phyloP scores from a whole-genome alignment of 2,888 invertebrate genomes.

The Drosophila kuntzei region DNA sequence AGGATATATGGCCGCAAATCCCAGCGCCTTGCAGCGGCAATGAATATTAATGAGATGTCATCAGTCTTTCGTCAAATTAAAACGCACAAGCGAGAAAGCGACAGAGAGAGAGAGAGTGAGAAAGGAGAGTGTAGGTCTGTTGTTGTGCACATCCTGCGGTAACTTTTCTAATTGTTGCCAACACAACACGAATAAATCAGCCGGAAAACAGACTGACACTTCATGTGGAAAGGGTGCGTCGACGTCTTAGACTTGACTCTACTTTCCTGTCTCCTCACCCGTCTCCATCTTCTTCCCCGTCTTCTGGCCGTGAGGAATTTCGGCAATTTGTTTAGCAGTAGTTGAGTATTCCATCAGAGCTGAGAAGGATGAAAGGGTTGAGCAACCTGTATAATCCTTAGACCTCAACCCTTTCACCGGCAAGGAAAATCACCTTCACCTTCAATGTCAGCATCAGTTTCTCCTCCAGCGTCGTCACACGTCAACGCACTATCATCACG shows the following conservation, averaged over 20 bases:
- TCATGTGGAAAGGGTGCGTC: constrained; percentile 42
- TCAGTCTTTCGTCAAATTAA: constrained; percentile 85
- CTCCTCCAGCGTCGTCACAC: constrained; percentile 61
- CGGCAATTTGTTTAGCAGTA: constrained; percentile 72
- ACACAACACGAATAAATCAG: constrained; percentile 84
- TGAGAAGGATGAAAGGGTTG: not conserved
- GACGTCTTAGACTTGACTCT: constrained; percentile 3
- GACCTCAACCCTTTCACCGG: constrained; percentile 21
- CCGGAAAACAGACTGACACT: constrained; percentile 62
- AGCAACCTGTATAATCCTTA: not conserved
- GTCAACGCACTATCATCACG: constrained; percentile 79
- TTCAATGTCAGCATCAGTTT: constrained; percentile 18
- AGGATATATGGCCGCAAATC: constrained; percentile 77
- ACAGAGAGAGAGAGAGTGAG: constrained; percentile 19
- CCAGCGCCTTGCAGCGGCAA: constrained; percentile 78
- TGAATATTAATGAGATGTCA: constrained; percentile 86
- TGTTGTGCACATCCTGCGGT: constrained; percentile 73
- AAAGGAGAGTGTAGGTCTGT: constrained; percentile 11
- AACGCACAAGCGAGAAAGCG: constrained; percentile 67
- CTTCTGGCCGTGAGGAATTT: constrained; percentile 42
- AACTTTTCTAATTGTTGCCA: constrained; percentile 84
- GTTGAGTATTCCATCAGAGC: constrained; percentile 63
- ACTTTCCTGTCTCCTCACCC: not conserved
- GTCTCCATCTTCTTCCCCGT: not conserved
- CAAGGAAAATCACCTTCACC: constrained; percentile 3